Evolutionary conservation across 1,140 invertebrate genomes (phyloP).

Genomic region (Sinonovacula constricta): DNA sequence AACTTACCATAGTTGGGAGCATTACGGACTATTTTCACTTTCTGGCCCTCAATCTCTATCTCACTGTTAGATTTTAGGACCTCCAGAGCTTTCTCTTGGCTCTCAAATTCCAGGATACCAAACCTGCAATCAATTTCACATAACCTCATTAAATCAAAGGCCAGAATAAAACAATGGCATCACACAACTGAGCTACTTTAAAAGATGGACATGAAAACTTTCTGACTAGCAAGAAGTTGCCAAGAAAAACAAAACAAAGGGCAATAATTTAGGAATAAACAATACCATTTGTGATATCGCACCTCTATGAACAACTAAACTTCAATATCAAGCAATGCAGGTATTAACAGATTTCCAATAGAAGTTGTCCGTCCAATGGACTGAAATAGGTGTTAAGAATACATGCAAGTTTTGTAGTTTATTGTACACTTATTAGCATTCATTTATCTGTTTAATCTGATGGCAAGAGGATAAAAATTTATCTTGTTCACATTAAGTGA

Average conservation of each 20-base stretch:
- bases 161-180: neutral
- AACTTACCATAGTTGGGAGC: slow-evolving; percentile 29
- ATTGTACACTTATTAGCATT: neutral
- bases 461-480: too few species aligned
- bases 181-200: too few species aligned
- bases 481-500: neutral
- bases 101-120: slow-evolving; percentile 41
- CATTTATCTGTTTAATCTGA: neutral
- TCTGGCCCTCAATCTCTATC: slow-evolving; percentile 46
- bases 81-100: slow-evolving; percentile 14
- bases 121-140: slow-evolving; percentile 23
- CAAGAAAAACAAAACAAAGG: too few species aligned
- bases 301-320: too few species aligned
- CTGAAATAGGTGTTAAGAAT: neutral
- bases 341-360: too few species aligned
- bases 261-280: too few species aligned
- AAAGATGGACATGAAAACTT: too few species aligned
- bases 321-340: too few species aligned
- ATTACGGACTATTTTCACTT: slow-evolving; percentile 34
- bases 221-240: too few species aligned
- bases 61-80: slow-evolving; percentile 10
- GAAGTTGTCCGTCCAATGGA: too few species aligned
- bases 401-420: neutral
- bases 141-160: neutral
- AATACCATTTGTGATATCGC: neutral